A percentile compares a stretch with the other conserved stretches of the same genome.
These are phyloP conservation scores for Bradypodion pumilum DNA, from an alignment of 2,797 vertebrate genomes.

Conservation along the genomic window DNA sequence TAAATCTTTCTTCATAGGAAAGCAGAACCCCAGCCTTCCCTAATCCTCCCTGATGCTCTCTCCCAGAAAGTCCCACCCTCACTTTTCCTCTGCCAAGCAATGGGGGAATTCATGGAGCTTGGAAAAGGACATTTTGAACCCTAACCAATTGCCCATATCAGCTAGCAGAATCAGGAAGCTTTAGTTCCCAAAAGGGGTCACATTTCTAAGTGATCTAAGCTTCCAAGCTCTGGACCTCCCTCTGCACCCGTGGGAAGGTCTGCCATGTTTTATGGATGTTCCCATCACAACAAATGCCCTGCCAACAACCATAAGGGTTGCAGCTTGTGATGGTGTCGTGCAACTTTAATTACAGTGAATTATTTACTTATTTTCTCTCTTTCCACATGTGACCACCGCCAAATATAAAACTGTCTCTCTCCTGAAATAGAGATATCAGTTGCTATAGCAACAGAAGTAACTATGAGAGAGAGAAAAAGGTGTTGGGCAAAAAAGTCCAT, in stretches of 20 bases:
- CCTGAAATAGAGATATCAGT: background rate
- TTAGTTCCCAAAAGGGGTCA: no score
- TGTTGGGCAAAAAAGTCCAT: no score
- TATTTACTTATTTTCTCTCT: background rate
- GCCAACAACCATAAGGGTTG: background rate
- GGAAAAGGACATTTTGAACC: no score
- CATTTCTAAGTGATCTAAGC: no score
- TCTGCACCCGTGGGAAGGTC: no score
- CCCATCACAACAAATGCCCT: background rate
- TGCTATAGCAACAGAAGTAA: conserved; percentile 17
- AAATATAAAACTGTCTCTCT: conserved; percentile 25
- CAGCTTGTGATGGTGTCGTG: background rate
- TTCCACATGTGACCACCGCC: background rate
- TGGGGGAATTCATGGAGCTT: background rate
- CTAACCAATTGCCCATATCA: no score
- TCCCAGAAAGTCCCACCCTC: background rate
- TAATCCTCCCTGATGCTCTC: background rate
- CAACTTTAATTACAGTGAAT: conserved; percentile 42
- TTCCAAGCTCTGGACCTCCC: no score
- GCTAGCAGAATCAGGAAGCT: no score
- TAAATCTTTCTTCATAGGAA: background rate
- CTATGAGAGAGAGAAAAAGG: background rate
- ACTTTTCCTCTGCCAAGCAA: background rate
- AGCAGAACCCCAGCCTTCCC: background rate
- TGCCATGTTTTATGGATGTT: no score